These are phyloP conservation scores for Epinephelus moara DNA, from an alignment of 2,113 vertebrate genomes.

Conservation along the genomic window DNA sequence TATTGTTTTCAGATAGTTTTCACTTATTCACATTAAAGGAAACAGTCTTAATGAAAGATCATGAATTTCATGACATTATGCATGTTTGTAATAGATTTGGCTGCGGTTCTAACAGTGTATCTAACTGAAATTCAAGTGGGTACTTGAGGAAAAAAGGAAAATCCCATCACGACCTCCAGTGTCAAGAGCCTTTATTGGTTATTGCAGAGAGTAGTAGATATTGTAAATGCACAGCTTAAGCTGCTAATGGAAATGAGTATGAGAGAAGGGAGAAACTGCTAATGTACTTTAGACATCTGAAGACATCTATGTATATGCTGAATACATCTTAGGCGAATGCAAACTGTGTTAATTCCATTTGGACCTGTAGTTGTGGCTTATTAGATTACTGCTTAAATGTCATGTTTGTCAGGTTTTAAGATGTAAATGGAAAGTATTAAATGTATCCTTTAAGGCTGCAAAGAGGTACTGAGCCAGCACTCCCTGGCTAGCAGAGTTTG, in stretches of 20 bases:
- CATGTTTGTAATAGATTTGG: slow-evolving; percentile 1
- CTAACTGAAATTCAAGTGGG: slow-evolving; percentile 23
- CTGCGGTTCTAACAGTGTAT: slow-evolving; percentile 1
- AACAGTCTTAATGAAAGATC: neutral
- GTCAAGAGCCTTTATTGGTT: slow-evolving; percentile 44
- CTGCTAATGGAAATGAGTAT: slow-evolving; percentile 55
- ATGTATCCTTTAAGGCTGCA: slow-evolving; percentile 54
- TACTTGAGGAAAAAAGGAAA: slow-evolving; percentile 24
- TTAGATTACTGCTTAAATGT: slow-evolving; percentile 78
- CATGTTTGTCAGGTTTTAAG: slow-evolving; percentile 80
- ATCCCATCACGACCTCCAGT: slow-evolving; percentile 31
- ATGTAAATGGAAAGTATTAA: slow-evolving; percentile 74
- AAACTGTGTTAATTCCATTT: slow-evolving; percentile 69
- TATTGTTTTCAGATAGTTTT: slow-evolving; percentile 35
- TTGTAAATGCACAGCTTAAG: slow-evolving; percentile 50
- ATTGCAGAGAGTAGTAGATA: slow-evolving; percentile 28
- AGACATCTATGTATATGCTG: slow-evolving; percentile 36
- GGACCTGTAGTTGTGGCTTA: slow-evolving; percentile 65
- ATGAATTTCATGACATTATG: neutral
- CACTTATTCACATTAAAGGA: slow-evolving; percentile 1
- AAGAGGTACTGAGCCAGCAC: slow-evolving; percentile 53
- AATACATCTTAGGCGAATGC: slow-evolving; percentile 44
- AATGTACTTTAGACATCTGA: slow-evolving; percentile 50
- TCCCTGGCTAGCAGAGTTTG: slow-evolving; percentile 50
- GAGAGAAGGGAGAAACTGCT: slow-evolving; percentile 29